Conservation (phyloP, 2,888 invertebrate species). For the Crepidodera aurea region DNA sequence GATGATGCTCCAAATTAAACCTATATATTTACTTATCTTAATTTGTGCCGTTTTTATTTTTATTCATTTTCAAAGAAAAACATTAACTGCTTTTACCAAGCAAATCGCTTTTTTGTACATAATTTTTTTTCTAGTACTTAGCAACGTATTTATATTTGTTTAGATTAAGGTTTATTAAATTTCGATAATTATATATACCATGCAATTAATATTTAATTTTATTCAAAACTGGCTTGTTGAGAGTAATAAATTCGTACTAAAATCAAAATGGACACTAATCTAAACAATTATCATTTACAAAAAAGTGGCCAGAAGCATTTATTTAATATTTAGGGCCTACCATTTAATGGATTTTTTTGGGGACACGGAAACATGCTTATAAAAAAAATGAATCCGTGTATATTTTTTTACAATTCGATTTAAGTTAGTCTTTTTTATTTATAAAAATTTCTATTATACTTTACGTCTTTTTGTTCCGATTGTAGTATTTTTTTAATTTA, state of each 20-base stretch:
- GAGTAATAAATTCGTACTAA: neutral
- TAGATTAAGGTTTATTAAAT: slow-evolving; percentile 27
- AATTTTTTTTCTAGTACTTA: slow-evolving; percentile 50
- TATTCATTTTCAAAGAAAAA: slow-evolving; percentile 22
- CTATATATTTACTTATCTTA: slow-evolving; percentile 18
- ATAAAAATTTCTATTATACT: slow-evolving; percentile 29
- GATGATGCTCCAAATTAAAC: slow-evolving; percentile 69
- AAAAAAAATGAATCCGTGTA: slow-evolving; percentile 2
- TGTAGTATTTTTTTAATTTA: slow-evolving; percentile 24
- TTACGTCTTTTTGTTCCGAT: slow-evolving; percentile 21
- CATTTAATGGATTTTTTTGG: slow-evolving; percentile 19
- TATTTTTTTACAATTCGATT: slow-evolving; percentile 34
- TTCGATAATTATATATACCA: slow-evolving; percentile 3
- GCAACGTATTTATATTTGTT: slow-evolving; percentile 43
- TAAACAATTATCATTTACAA: slow-evolving; percentile 16
- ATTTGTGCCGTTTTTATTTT: slow-evolving; percentile 29
- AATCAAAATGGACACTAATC: slow-evolving; percentile 13
- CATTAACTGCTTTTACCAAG: slow-evolving; percentile 33
- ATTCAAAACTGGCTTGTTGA: neutral
- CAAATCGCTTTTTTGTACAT: slow-evolving; percentile 46
- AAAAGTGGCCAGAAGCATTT: slow-evolving; percentile 32
- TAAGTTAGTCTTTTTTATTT: slow-evolving; percentile 37
- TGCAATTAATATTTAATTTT: neutral
- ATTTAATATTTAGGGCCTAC: slow-evolving; percentile 24
- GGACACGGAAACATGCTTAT: slow-evolving; percentile 4